phyloP scores from a whole-genome alignment of 2,113 vertebrate species.

The Hemichromis elongatus region DNA sequence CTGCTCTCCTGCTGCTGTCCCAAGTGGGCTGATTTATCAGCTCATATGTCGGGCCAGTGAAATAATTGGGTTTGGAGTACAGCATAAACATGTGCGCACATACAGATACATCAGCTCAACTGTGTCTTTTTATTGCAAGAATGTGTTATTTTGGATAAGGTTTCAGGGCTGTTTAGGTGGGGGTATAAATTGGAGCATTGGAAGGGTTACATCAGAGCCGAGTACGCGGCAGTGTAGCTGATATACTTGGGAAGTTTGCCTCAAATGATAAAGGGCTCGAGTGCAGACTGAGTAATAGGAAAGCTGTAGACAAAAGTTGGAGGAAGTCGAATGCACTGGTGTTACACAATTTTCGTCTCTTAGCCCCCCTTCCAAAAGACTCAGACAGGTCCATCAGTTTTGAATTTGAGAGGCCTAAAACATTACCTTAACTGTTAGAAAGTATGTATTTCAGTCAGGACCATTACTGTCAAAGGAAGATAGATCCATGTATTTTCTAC shows the following conservation, averaged over 20 bases:
- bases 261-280: constrained; percentile 25
- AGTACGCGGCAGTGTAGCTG: background rate
- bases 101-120: constrained; percentile 21
- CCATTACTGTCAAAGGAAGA: background rate
- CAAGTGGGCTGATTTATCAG: constrained; percentile 61
- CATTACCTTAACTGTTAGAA: background rate
- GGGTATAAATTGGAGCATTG: constrained; percentile 3
- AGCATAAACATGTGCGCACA: constrained; percentile 24
- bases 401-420: background rate
- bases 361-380: background rate
- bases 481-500: background rate
- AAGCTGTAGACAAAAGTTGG: background rate
- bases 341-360: constrained; percentile 21
- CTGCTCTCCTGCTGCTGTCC: constrained; percentile 36
- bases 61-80: constrained; percentile 59
- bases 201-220: constrained; percentile 13
- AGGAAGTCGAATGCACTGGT: constrained; percentile 16
- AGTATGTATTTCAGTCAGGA: background rate
- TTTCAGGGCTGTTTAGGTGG: constrained; percentile 19
- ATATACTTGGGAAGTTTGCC: constrained; percentile 13
- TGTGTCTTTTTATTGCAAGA: constrained; percentile 61
- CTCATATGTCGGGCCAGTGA: constrained; percentile 46
- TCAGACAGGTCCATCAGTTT: background rate
- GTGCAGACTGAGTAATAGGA: constrained; percentile 57
- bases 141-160: constrained; percentile 62